phyloP scores from a whole-genome alignment of 1,140 invertebrate genomes.

The Zaprionus tsacasi region DNA sequence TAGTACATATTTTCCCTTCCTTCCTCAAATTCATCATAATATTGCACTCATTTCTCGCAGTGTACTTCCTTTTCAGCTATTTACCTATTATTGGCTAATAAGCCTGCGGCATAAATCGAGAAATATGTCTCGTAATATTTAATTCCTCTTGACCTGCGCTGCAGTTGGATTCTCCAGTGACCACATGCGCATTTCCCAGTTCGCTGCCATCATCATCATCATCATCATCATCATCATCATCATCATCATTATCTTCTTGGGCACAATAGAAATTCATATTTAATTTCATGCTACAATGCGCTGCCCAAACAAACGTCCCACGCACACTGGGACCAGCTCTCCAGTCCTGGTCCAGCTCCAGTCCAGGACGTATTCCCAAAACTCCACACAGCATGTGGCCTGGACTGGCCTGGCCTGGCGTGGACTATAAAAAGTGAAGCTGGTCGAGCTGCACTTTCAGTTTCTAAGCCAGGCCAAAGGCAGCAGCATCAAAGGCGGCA shows the following conservation, averaged over 20 bases:
- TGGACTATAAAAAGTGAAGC: constrained; percentile 72
- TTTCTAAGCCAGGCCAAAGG: constrained; percentile 61
- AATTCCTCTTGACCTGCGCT: neutral
- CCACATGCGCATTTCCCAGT: constrained; percentile 61
- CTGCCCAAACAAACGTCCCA: constrained; percentile 66
- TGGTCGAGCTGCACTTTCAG: constrained; percentile 75
- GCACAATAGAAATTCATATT: constrained; percentile 65
- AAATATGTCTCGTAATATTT: constrained; percentile 2
- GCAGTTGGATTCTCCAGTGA: constrained; percentile 17
- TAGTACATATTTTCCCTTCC: too few relatives aligned
- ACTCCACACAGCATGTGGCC: constrained; percentile 38
- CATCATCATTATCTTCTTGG: neutral
- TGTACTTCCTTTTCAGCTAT: neutral
- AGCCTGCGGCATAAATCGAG: neutral
- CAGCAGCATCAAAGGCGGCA: constrained; percentile 61
- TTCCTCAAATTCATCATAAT: too few relatives aligned
- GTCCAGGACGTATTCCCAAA: constrained; percentile 74
- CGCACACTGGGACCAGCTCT: constrained; percentile 10
- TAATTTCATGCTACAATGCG: constrained; percentile 78
- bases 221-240: neutral
- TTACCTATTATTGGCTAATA: constrained; percentile 1
- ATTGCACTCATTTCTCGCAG: neutral
- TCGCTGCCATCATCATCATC: constrained; percentile 4
- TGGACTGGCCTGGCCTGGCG: neutral
- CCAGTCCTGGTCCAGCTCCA: neutral